These are phyloP conservation scores for Epizoanthus fatuus DNA, from an alignment of 92 coral and sea anemone genomes.

Conservation along the genomic window DNA sequence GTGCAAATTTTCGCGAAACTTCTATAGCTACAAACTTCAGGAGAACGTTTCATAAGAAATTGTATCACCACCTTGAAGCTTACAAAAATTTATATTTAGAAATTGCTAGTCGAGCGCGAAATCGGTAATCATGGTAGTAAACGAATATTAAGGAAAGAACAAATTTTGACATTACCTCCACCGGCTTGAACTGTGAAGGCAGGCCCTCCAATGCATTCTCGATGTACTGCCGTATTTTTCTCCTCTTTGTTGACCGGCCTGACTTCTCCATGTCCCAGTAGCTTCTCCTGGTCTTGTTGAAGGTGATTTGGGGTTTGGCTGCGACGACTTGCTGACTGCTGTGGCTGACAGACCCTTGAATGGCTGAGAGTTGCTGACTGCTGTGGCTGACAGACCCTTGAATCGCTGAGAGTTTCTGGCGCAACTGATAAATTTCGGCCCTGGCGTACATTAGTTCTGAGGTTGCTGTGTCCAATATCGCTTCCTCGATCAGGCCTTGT, in stretches of 20 bases:
- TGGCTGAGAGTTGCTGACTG: not conserved
- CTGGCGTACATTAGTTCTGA: not conserved
- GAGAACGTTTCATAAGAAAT: no score
- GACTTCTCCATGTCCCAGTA: not conserved
- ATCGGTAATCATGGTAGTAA: no score
- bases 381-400: not conserved
- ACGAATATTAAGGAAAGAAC: no score
- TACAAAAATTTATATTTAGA: no score
- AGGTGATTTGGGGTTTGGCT: not conserved
- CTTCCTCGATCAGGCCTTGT: not conserved
- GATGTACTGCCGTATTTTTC: not conserved
- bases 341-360: not conserved
- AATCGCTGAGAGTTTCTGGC: not conserved
- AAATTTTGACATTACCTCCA: not conserved
- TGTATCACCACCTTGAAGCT: no score
- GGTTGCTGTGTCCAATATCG: not conserved
- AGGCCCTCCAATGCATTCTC: not conserved
- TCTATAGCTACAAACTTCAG: no score
- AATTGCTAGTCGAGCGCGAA: no score
- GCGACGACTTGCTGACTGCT: not conserved
- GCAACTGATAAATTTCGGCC: conserved; percentile 2
- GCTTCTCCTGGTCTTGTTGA: not conserved
- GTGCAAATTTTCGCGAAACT: no score
- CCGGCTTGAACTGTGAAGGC: not conserved
- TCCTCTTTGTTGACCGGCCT: not conserved